A percentile compares a stretch with the other conserved stretches of the same genome.
phyloP scores from a whole-genome alignment of 1,140 invertebrate species.

The Lineus longissimus region DNA sequence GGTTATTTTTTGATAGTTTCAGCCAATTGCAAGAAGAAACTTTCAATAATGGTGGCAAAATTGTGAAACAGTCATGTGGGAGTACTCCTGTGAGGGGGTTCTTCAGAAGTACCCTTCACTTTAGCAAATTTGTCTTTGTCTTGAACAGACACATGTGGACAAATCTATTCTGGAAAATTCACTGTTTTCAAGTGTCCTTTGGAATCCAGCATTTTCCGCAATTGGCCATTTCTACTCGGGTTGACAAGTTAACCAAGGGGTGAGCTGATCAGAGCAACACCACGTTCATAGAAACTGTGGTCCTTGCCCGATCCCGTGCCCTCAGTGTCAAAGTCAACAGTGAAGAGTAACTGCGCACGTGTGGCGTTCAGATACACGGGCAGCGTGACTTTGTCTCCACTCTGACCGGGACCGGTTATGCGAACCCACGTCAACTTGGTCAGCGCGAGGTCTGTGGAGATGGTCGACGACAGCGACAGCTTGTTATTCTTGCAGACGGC shows the following conservation, averaged over 20 bases:
- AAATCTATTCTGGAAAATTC: too few species aligned
- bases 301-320: constrained; percentile 79
- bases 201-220: too few species aligned
- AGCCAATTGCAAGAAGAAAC: too few species aligned
- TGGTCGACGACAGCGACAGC: constrained; percentile 84
- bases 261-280: constrained; percentile 70
- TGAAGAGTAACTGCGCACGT: constrained; percentile 89
- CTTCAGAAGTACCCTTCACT: too few species aligned
- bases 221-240: too few species aligned
- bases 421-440: constrained; percentile 80
- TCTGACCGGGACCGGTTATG: constrained; percentile 9
- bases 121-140: too few species aligned
- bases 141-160: too few species aligned
- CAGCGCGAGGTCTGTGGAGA: constrained; percentile 87
- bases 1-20: too few species aligned
- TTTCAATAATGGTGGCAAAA: too few species aligned
- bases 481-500: constrained; percentile 88
- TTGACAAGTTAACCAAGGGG: constrained; percentile 29
- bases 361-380: constrained; percentile 97
- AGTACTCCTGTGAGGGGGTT: too few species aligned
- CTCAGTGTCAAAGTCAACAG: constrained; percentile 86
- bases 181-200: too few species aligned
- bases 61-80: too few species aligned
- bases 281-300: constrained; percentile 84
- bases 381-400: constrained; percentile 67